Percentiles rank a stretch among this genome's conserved stretches.
phyloP scores from a whole-genome alignment of 2,888 invertebrate genomes.

The Geophilus truncorum region DNA sequence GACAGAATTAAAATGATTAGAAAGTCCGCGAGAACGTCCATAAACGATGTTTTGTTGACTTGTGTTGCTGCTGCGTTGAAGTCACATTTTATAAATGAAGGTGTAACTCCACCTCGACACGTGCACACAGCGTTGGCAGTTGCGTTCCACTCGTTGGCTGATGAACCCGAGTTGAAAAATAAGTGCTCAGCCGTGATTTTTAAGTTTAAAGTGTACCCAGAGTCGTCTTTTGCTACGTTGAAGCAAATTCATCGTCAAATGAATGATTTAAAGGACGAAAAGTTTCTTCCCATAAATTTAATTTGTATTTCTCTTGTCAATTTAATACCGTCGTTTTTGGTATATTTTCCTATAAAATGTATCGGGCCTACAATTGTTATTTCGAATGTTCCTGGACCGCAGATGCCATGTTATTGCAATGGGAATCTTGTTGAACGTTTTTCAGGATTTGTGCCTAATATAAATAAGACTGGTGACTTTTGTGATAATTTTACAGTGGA shows the following conservation, averaged over 20 bases:
- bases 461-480: not conserved
- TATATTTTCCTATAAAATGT: not conserved
- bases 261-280: not conserved
- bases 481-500: no score
- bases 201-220: not conserved
- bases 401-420: not conserved
- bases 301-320: not conserved
- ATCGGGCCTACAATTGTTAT: not conserved
- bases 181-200: not conserved
- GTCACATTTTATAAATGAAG: not conserved
- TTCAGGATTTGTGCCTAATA: not conserved
- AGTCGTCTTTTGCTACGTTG: not conserved
- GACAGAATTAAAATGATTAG: not conserved
- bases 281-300: not conserved
- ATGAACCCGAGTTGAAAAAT: not conserved
- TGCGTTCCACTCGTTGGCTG: not conserved
- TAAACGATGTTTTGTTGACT: not conserved
- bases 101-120: not conserved
- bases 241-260: not conserved
- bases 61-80: not conserved
- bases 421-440: not conserved
- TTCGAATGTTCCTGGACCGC: not conserved
- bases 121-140: not conserved
- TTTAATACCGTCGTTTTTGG: not conserved
- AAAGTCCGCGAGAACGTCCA: not conserved